phyloP scores from a whole-genome alignment of 2,113 vertebrate genomes.

The Xyrauchen texanus region DNA sequence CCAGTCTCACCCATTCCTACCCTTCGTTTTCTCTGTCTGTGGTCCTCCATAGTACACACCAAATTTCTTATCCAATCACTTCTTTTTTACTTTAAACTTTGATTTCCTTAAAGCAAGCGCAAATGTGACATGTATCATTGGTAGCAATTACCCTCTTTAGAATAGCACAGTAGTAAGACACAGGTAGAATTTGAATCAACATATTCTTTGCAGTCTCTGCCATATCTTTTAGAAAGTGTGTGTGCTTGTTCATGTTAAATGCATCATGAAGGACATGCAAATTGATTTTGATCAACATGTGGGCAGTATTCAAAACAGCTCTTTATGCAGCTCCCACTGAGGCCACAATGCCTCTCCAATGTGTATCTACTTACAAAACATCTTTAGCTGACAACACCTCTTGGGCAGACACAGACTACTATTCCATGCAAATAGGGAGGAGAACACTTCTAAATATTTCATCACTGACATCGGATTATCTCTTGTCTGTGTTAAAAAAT shows the following conservation, averaged over 20 bases:
- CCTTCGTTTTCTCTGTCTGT: not conserved
- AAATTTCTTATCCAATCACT: not conserved
- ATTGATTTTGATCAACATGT: conserved; percentile 8
- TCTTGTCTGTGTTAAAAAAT: conserved; percentile 63
- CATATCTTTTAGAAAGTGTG: not conserved
- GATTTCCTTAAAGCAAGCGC: too few species aligned
- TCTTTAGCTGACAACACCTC: conserved; percentile 13
- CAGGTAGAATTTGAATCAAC: not conserved
- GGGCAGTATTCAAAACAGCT: not conserved
- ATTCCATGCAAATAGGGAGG: conserved; percentile 53
- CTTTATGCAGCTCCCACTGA: not conserved
- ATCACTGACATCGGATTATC: conserved; percentile 65
- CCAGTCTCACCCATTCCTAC: not conserved
- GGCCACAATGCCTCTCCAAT: not conserved
- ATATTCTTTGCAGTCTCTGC: not conserved
- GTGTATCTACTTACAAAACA: conserved; percentile 10
- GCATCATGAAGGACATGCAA: conserved; percentile 18
- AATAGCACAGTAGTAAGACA: not conserved
- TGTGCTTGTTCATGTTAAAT: not conserved
- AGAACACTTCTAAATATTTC: conserved; percentile 60
- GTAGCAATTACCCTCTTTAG: conserved; percentile 1
- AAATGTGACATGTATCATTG: conserved; percentile 4
- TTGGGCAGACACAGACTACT: conserved; percentile 19
- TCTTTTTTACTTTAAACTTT: not conserved
- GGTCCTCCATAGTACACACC: not conserved